Base-by-base conservation (phyloP, 2,888 invertebrate genomes). In the Agriopis aurantiaria region DNA sequence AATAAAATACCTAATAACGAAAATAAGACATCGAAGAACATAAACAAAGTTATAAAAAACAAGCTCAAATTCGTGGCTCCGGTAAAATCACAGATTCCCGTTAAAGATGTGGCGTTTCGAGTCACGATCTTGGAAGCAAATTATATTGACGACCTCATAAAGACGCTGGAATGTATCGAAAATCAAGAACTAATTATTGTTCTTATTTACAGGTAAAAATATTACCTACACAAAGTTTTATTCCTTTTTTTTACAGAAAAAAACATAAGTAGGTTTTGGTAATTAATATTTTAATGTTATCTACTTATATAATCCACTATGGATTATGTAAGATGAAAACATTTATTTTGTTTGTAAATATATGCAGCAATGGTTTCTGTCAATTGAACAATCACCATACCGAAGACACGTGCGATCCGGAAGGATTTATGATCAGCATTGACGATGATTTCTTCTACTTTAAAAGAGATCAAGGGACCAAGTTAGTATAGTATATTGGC, bases 341-440 rank as follows among this genome's bases (percentile, higher is more conserved):
- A 23, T 7, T 45, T 4, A n/a, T 8, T 56, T n/a, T 58, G 46
- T 58, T 46, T 40, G 51, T 57, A 33, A 57, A 40, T 49, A 53
- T 75, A 84, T 79, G 9, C 80, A 94, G 93, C 63, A 91, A 93
- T 75, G 91, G 90, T 14, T 92, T 86, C 78, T 87, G 84, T 73
- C 93, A 94, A 75, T 79, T 93, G 14, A 92, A 91, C 73, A 77
- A 76, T 41, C 88, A 87, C 2, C 80, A 87, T 71, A 88, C 87
- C 6, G 90, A 89, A 69, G 86, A 84, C 11, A 58, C 72, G 7
- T 88, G 90, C 62, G 61, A 75, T n/a, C 78, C 88, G n/a, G 86
- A 86, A 55, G 91, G 90, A 10, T 57, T 94, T 40, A 77, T 93
- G 74, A 68, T 93, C 51, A 65, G 74, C 66, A 60, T 81, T 41